Evolutionary conservation across 2,113 vertebrate genomes (phyloP), one percentile per base, ranked within the genome.

Genomic region (Ammodytes marinus): DNA sequence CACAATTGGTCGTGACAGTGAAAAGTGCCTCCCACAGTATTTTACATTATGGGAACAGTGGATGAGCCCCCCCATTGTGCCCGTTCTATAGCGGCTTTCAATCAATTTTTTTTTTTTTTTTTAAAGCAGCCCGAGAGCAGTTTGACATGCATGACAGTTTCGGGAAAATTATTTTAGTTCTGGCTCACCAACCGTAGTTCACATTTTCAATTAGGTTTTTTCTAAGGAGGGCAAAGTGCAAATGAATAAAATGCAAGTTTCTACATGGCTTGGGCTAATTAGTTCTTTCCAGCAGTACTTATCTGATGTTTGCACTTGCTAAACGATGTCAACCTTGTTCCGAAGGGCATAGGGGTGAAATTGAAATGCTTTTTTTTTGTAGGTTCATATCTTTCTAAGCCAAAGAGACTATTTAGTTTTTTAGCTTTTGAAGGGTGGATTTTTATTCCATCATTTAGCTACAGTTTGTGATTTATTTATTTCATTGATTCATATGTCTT

Each of bases 1-100:
- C 80, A 88, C 83, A 86, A 84, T 87, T 76, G 72, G 74, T 58
- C 69, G 77, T 50, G 80, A 78, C 67, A 35, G 74, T 39, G 60
- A 82, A 88, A 75, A 79, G 77, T 76, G 80, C 80, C 80, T 80
- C 69, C 77, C 43, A 12, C 67, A 17, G n/a, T 67, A 69, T 77
- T 79, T 68, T 82, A 83, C 71, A 85, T 53, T 64, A 71, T 65
- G 72, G 27, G 67, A 83, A 54, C 53, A 61, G 57, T 42, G 4
- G 60, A 79, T 27, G 63, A 13, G 4, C 84, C 81, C 55, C 19
- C 40, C 78, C 43, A 40, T 80, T 90, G 78, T 87, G 39, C 59
- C 27, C 49, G 6, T 40, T 52, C 45, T 47, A 9, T 6, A 2
- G 74, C 4, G 0, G 50, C 27, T 78, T 89, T 80, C 75, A 87